Conservation (phyloP, 1,140 invertebrate genomes). For the Apis dorsata region DNA sequence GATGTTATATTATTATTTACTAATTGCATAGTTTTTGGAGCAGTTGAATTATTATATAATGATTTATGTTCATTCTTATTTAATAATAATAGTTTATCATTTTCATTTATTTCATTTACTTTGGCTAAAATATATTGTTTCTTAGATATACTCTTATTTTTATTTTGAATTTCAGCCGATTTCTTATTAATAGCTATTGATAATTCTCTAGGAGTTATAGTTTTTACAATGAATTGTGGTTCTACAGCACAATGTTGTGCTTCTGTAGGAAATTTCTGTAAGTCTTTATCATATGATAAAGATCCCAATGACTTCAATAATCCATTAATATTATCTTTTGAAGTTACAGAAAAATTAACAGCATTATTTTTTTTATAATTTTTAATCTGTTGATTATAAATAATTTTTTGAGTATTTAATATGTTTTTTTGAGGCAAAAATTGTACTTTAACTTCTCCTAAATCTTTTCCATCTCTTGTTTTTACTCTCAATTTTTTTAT, state of each 20-base stretch:
- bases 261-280: not conserved
- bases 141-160: not conserved
- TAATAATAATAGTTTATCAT: not conserved
- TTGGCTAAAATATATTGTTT: not conserved
- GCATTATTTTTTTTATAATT: not conserved
- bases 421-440: slow-evolving; percentile 22
- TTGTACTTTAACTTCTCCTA: slow-evolving; percentile 68
- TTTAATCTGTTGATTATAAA: not conserved
- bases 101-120: not conserved
- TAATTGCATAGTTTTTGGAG: not conserved
- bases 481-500: slow-evolving; percentile 66
- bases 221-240: not conserved
- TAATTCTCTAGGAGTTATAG: not conserved
- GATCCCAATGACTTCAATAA: not conserved
- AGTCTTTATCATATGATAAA: too few relatives aligned
- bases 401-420: slow-evolving; percentile 24
- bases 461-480: slow-evolving; percentile 63
- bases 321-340: not conserved
- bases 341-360: not conserved
- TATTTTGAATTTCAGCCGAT: not conserved
- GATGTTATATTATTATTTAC: not conserved
- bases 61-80: not conserved
- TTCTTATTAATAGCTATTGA: too few relatives aligned
- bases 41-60: not conserved
- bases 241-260: too few relatives aligned